Base-by-base conservation (phyloP, 2,797 vertebrate species). In the Carduelis carduelis region DNA sequence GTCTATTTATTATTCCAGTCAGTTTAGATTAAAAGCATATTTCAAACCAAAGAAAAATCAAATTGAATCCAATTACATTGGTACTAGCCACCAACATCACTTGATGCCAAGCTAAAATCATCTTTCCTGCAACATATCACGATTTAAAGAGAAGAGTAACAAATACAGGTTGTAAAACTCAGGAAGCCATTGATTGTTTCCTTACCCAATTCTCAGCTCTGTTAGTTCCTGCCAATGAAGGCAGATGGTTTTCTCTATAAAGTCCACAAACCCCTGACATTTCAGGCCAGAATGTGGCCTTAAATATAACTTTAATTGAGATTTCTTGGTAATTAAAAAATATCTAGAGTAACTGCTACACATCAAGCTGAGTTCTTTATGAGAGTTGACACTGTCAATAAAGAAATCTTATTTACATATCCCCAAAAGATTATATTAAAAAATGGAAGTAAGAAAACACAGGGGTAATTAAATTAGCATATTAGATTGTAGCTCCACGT, bases 21-120 rank as follows among this genome's bases (percentile, higher is more conserved):
- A 78, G n/a, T 68, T 91, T 50, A 79, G 63, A 93, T 66, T 79
- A 88, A 90, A 91, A 91, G 30, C 13, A 4, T 76, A 83, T 65
- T 92, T 92, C 74, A 89, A 88, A 91, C 57, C 19, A 82, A 87
- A 76, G 57, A 87, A 85, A 87, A 90, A 22, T 28, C 59, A 94
- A 89, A 84, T 60, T 50, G 79, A 83, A 86, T 79, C 44, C 39
- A 86, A 74, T 85, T 88, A 82, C 63, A 70, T 22, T 63, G 32
- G 50, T 55, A 55, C 27, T 37, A 75, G 19, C 43, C 46, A 80
- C 49, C 46, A n/a, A 32, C 4, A 3, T 50, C 19, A 14, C 83
- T 64, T 71, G 39, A 74, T 47, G 23, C 19, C 75, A 85, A 70
- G n/a, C 21, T 86, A 39, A 83, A 89, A 86, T 32, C 21, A 77